Base-by-base conservation (phyloP, 2,113 vertebrate genomes). In the Lanius collurio region DNA sequence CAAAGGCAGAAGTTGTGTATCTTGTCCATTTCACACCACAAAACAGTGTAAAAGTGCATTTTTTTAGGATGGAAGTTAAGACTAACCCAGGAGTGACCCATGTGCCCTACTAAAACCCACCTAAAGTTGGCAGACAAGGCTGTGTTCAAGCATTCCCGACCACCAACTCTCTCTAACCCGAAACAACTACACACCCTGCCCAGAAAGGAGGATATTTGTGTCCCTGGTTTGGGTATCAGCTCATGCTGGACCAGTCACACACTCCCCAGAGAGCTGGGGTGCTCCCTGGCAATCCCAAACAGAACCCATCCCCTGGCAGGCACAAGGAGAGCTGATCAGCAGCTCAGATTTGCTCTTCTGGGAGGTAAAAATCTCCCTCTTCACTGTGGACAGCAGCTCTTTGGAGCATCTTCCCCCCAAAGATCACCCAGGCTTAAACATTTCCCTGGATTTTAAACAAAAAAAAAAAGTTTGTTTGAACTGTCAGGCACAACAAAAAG, bases 341-440 rank as follows among this genome's bases (percentile, higher is more conserved):
- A 90, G 78, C 83, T 85, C 50, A n/a, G n/a, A 39, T 60, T 86
- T 79, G 65, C 41, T 85, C 39, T 91, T 85, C 50, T 18, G 37
- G 20, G 56, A 56, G 37, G 13, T 55, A 27, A 37, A 50, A 88
- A 85, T 19, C 11, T 15, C 15, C 75, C 60, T 64, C 75, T 33
- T 63, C 46, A 55, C 6, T 14, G 2, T 2, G 16, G 30, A 46
- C 23, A 50, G 65, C 56, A 87, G 60, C 44, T 93, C 76, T 82
- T 91, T 82, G 75, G 56, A 95, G 52, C 60, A 82, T 71, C 30
- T 84, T 6, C 47, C 52, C 44, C 65, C 64, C 39, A 37, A 79
- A 78, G 47, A 91, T 56, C 33, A 26, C 13, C 73, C 87, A 78
- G 81, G 77, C 16, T 91, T 63, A 81, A 87, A 75, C 33, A 67